These are phyloP conservation scores for Paedocypris sp. DNA, from an alignment of 2,113 vertebrate genomes.

Conservation along the genomic window DNA sequence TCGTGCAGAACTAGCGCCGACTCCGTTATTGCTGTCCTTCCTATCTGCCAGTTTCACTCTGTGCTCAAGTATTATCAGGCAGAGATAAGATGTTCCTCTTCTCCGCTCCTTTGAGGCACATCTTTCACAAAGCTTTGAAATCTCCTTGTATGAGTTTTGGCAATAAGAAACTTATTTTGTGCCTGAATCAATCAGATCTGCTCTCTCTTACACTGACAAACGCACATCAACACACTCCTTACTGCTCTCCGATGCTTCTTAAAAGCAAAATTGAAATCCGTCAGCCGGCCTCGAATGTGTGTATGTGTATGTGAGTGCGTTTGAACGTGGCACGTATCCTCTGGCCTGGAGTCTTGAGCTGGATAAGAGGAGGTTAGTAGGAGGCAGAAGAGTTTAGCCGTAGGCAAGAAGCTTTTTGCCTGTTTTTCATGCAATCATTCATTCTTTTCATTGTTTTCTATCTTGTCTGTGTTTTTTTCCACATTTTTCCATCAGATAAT, in stretches of 20 bases:
- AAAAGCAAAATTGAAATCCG: background rate
- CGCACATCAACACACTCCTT: background rate
- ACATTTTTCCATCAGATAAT: background rate
- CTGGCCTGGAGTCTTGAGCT: slow-evolving; percentile 9
- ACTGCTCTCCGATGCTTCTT: slow-evolving; percentile 4
- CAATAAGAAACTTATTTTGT: slow-evolving; percentile 2
- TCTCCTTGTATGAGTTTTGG: background rate
- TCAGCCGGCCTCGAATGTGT: background rate
- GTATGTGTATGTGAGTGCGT: background rate
- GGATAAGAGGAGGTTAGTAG: slow-evolving; percentile 5
- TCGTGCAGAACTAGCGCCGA: background rate
- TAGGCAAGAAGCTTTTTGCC: background rate
- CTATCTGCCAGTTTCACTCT: background rate
- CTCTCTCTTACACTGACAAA: background rate
- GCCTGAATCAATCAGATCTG: background rate
- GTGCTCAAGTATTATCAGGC: slow-evolving; percentile 9
- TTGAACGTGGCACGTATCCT: slow-evolving; percentile 1
- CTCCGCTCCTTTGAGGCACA: background rate
- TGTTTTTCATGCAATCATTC: background rate
- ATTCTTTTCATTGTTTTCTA: background rate
- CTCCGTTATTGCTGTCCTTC: background rate
- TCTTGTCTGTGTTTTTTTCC: background rate
- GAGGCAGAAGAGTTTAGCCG: slow-evolving; percentile 4
- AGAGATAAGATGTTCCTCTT: slow-evolving; percentile 8
- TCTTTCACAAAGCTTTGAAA: slow-evolving; percentile 6